Evolutionary conservation across 1,140 invertebrate genomes (phyloP), one percentile per base, ranked within the genome.

Genomic region (Eupristina koningsbergeri): DNA sequence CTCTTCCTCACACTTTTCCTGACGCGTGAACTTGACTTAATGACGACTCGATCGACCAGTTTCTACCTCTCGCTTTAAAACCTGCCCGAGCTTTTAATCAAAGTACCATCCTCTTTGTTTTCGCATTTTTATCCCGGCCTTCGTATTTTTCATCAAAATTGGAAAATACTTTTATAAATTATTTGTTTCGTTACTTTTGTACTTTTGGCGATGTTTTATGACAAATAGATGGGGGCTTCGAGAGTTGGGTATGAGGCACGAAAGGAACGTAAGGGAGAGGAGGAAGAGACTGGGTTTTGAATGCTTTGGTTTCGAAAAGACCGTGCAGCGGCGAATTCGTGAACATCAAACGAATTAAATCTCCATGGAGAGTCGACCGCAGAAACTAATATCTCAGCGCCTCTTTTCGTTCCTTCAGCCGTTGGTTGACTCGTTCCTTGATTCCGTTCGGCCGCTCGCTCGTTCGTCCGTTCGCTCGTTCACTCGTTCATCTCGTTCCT

Each of bases 281-380:
- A 63, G 50, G 81, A 81, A 29, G 58, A 85, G 84, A 74, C 45
- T 50, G 53, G 47, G 58, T 67, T 81, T 76, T 75, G 80, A 82
- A 76, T 50, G 80, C 71, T 47, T 53, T 45, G 53, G 64, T 73
- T 78, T 75, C 75, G 50, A 73, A 79, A 67, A 73, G 76, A 53
- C 31, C 50, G 47, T 50, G 73, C 50, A 89, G 91, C 91, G 92
- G 92, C 89, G 87, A 91, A 91, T 92, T 91, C 89, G 91, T 90
- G 90, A 91, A 92, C 92, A 92, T 93, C 92, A 93, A 93, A 93
- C 91, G 92, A 93, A 92, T 93, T 92, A 93, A 93, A 92, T 92
- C 91, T 91, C 91, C 89, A 88, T 89, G 88, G 90, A 89, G 89
- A 91, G 89, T 87, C 91, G 91, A 93, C 92, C 92, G 91, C 91